These are phyloP conservation scores for Pachyuromys duprasi DNA, from an alignment of 2,797 vertebrate species.

Conservation along the genomic window DNA sequence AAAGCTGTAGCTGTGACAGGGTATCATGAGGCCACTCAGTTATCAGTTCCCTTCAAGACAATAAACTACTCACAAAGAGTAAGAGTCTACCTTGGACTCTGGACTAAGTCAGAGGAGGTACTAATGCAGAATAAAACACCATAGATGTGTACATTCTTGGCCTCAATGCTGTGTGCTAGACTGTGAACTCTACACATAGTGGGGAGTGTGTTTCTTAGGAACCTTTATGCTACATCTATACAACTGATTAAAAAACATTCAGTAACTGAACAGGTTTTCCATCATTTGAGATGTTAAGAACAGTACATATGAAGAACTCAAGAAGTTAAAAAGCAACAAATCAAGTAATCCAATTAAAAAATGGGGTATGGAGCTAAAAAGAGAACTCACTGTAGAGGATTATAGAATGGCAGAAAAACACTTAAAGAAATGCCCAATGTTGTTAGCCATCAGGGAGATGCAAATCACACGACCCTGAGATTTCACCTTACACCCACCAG, in stretches of 20 bases:
- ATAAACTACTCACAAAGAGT: neutral
- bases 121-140: neutral
- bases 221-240: neutral
- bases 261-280: neutral
- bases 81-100: neutral
- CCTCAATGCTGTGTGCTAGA: neutral
- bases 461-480: too few relatives aligned
- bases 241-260: neutral
- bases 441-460: too few relatives aligned
- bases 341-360: too few relatives aligned
- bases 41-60: neutral
- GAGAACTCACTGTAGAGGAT: too few relatives aligned
- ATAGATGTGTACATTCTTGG: neutral
- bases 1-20: neutral
- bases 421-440: too few relatives aligned
- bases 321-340: too few relatives aligned
- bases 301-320: too few relatives aligned
- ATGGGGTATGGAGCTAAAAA: too few relatives aligned
- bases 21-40: neutral
- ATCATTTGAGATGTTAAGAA: neutral
- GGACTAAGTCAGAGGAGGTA: neutral
- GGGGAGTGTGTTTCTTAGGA: neutral
- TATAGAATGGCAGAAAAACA: too few relatives aligned
- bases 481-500: too few relatives aligned
- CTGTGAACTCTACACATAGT: neutral